A percentile compares a stretch with the other conserved stretches of the same genome.
Evolutionary conservation across 2,113 vertebrate species (phyloP).

Genomic region (Dicentrarchus labrax): DNA sequence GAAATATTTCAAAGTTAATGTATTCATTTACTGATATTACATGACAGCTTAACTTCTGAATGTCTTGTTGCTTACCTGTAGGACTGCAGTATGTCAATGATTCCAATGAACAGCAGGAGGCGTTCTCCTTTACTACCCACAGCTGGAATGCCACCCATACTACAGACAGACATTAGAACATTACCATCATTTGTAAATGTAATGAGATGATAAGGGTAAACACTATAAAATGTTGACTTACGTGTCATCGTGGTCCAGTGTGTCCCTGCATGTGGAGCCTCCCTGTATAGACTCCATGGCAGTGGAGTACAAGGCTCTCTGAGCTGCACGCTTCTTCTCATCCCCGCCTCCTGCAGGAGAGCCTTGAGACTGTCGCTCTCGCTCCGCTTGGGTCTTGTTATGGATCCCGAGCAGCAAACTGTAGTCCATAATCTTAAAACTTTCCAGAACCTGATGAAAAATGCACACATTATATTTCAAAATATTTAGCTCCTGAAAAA

Average conservation of each 20-base stretch:
- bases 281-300: conserved; percentile 99
- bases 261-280: conserved; percentile 90
- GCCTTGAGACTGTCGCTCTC: conserved; percentile 89
- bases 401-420: conserved; percentile 96
- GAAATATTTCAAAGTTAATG: background rate
- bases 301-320: conserved; percentile 95
- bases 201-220: fast-evolving
- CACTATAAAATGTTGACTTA: conserved; percentile 65
- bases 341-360: conserved; percentile 86
- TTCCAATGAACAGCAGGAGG: conserved; percentile 94
- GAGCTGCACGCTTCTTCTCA: conserved; percentile 90
- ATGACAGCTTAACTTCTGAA: background rate
- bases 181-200: background rate
- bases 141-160: conserved; percentile 98
- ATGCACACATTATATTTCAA: background rate
- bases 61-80: conserved; percentile 87
- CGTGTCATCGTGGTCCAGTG: conserved; percentile 95
- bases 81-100: conserved; percentile 98
- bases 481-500: background rate
- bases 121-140: conserved; percentile 92
- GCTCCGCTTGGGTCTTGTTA: conserved; percentile 92
- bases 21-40: background rate
- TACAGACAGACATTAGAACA: conserved; percentile 70
- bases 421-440: conserved; percentile 99
- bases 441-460: conserved; percentile 92